Percentiles rank a stretch among this genome's conserved stretches.
Conservation (phyloP, 2,888 invertebrate species). For the Ommatoiulus sabulosus region DNA sequence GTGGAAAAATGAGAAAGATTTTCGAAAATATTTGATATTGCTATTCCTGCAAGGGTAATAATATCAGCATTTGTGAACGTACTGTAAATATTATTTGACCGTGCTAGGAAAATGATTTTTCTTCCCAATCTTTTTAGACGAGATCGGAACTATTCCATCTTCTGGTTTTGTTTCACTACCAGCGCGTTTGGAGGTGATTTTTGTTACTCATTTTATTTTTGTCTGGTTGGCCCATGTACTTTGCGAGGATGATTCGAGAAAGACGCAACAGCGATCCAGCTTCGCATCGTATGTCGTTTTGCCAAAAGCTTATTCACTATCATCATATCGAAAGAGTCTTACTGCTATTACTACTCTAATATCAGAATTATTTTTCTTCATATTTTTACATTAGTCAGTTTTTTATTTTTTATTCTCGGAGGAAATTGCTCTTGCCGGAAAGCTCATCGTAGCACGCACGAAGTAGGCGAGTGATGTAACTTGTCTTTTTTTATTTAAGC, state of each 20-base stretch:
- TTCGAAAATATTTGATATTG: too few species aligned
- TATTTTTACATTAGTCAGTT: not conserved
- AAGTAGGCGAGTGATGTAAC: not conserved
- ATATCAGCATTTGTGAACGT: too few species aligned
- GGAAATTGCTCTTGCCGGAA: not conserved
- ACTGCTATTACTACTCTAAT: not conserved
- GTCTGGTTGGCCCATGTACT: not conserved
- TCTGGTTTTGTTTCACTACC: too few species aligned
- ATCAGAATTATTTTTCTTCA: not conserved
- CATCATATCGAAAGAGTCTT: not conserved
- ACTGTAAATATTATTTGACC: too few species aligned
- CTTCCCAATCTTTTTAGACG: too few species aligned
- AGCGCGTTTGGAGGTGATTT: not conserved
- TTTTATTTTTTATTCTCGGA: not conserved
- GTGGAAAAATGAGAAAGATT: too few species aligned
- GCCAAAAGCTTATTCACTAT: slow-evolving; percentile 22
- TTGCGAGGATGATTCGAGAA: not conserved
- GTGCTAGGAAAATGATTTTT: too few species aligned
- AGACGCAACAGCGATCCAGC: not conserved
- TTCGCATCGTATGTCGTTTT: not conserved
- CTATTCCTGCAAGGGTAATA: too few species aligned
- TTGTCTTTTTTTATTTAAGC: not conserved
- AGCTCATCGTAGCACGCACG: not conserved
- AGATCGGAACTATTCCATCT: too few species aligned
- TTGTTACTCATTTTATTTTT: not conserved